These are phyloP conservation scores for Zaprionus ornatus DNA, from an alignment of 1,140 invertebrate species.

Conservation along the genomic window DNA sequence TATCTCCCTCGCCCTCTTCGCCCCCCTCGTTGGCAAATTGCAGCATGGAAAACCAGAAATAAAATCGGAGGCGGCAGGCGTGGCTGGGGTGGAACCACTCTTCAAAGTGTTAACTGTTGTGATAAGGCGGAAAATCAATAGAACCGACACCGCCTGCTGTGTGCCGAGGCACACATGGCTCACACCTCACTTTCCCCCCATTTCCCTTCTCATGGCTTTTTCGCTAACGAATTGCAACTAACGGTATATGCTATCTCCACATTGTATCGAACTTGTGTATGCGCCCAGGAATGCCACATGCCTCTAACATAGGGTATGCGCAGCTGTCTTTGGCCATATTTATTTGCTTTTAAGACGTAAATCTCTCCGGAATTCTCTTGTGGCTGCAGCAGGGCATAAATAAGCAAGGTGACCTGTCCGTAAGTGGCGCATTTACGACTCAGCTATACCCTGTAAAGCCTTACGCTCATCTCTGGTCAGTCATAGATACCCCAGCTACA, in stretches of 20 bases:
- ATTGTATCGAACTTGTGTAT: constrained; percentile 17
- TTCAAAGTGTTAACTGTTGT: constrained; percentile 8
- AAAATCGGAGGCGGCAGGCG: background rate
- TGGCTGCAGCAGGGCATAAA: constrained; percentile 20
- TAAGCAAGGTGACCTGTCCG: constrained; percentile 2
- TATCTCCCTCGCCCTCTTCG: too few species aligned
- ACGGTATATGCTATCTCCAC: constrained; percentile 14
- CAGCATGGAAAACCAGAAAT: constrained; percentile 20
- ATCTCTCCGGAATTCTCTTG: background rate
- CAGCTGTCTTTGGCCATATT: background rate
- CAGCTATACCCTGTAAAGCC: background rate
- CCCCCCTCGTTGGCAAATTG: constrained; percentile 46
- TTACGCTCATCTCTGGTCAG: background rate
- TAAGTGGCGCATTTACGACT: background rate
- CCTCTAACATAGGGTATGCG: background rate
- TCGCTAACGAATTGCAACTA: constrained; percentile 1
- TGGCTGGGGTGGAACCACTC: background rate
- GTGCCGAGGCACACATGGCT: constrained; percentile 1
- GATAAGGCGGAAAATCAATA: constrained; percentile 33
- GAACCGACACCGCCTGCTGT: constrained; percentile 6
- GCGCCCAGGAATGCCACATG: background rate
- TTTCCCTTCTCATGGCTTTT: too few species aligned
- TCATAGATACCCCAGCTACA: background rate
- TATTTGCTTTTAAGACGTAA: constrained; percentile 13
- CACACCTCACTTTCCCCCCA: constrained; percentile 17